Evolutionary conservation across 1,140 invertebrate genomes (phyloP).

Genomic region (Argopecten irradians): DNA sequence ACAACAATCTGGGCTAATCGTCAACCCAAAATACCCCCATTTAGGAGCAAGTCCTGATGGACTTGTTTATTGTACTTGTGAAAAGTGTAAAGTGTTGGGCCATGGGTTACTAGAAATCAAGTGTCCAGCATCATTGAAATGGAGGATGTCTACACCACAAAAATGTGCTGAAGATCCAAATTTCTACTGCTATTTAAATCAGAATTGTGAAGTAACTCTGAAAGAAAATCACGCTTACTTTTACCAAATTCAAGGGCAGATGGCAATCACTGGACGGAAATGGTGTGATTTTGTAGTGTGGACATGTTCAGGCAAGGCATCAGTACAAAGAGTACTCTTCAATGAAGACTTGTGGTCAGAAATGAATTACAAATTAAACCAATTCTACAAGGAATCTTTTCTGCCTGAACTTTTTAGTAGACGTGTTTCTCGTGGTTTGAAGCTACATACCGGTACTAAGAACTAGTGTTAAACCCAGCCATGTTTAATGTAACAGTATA

Average conservation of each 20-base stretch:
- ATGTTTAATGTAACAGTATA: too few relatives aligned
- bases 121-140: constrained; percentile 34
- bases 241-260: constrained; percentile 75
- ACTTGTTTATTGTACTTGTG: not conserved
- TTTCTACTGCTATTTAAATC: constrained; percentile 34
- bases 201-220: constrained; percentile 47
- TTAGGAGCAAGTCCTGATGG: constrained; percentile 29
- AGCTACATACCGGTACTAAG: too few relatives aligned
- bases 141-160: constrained; percentile 25
- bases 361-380: too few relatives aligned
- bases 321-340: too few relatives aligned
- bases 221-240: constrained; percentile 73
- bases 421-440: too few relatives aligned
- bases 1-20: not conserved
- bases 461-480: too few relatives aligned
- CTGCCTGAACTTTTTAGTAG: too few relatives aligned
- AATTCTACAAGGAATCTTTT: too few relatives aligned
- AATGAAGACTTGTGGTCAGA: too few relatives aligned
- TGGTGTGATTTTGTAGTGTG: constrained; percentile 75
- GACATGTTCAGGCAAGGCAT: constrained; percentile 31
- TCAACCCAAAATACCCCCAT: not conserved
- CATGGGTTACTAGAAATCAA: constrained; percentile 48
- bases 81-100: not conserved
- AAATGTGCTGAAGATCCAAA: constrained; percentile 32
- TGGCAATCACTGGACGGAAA: constrained; percentile 66